Percentiles rank a stretch among this genome's conserved stretches.
phyloP scores from a whole-genome alignment of 2,113 vertebrate genomes.

The Phalacrocorax brasilianus region DNA sequence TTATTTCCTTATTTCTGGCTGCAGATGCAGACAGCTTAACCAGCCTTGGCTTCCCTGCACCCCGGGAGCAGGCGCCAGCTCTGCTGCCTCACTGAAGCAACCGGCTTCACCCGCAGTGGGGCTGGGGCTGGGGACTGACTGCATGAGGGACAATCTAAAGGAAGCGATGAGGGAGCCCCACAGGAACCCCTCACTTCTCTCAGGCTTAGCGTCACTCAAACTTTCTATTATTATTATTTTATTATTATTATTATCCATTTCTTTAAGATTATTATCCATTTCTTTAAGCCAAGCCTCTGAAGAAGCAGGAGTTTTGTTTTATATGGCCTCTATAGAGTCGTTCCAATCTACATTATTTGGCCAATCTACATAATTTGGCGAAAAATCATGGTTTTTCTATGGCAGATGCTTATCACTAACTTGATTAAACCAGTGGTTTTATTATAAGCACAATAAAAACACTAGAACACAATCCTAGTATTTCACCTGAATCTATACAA shows the following conservation, averaged over 20 bases:
- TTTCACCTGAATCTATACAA: neutral
- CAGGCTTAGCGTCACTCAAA: neutral
- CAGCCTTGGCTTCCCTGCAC: neutral
- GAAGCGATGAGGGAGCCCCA: neutral
- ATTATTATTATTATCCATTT: neutral
- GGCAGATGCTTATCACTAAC: neutral
- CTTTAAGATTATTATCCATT: neutral
- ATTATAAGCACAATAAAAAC: neutral
- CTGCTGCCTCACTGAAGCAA: neutral
- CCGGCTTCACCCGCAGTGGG: rapidly evolving
- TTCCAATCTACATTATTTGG: neutral
- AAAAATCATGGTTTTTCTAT: neutral
- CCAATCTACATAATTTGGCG: neutral
- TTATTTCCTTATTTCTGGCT: neutral
- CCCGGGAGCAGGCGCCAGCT: neutral
- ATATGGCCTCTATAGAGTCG: neutral
- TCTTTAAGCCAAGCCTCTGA: neutral
- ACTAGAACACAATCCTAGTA: neutral
- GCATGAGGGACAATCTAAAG: neutral
- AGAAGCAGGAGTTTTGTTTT: neutral
- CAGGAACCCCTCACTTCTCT: neutral
- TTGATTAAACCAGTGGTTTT: neutral
- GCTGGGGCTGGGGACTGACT: neutral
- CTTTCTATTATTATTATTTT: neutral
- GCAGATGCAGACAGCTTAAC: neutral